phyloP scores from a whole-genome alignment of 2,797 vertebrate species.

The Leptatherina wallacei region DNA sequence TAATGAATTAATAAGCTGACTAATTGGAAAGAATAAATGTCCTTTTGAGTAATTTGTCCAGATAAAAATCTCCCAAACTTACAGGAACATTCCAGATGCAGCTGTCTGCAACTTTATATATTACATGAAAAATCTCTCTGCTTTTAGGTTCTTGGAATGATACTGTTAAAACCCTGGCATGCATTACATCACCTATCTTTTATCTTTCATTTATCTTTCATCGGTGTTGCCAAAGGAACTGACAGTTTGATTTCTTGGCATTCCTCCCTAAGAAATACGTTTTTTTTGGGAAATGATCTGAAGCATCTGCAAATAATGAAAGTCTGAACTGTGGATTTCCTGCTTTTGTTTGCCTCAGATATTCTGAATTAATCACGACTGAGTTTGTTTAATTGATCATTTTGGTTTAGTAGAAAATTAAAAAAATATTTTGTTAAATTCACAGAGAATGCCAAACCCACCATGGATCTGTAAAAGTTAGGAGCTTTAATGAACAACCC shows the following conservation, averaged over 20 bases:
- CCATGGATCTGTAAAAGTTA: not conserved
- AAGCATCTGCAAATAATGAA: slow-evolving; percentile 30
- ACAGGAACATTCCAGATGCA: slow-evolving; percentile 30
- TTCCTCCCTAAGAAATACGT: slow-evolving; percentile 29
- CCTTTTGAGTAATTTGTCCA: slow-evolving; percentile 10
- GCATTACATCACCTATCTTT: slow-evolving; percentile 45
- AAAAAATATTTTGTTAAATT: too few relatives aligned
- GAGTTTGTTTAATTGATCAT: not conserved
- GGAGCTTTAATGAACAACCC: not conserved
- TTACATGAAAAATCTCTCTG: slow-evolving; percentile 40
- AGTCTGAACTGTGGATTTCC: slow-evolving; percentile 27
- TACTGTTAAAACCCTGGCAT: slow-evolving; percentile 9
- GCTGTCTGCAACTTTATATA: slow-evolving; percentile 43
- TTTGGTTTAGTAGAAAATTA: not conserved
- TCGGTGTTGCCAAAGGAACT: slow-evolving; percentile 28
- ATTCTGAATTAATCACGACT: not conserved
- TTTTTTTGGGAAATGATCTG: slow-evolving; percentile 19
- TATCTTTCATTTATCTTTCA: slow-evolving; percentile 38
- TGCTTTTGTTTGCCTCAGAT: not conserved
- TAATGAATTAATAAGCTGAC: not conserved
- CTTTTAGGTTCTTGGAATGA: slow-evolving; percentile 21
- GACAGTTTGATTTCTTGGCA: slow-evolving; percentile 46
- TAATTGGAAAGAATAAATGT: slow-evolving; percentile 7
- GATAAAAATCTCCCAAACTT: slow-evolving; percentile 23
- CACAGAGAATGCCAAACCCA: too few relatives aligned